Percentiles rank a stretch among this genome's conserved stretches.
Evolutionary conservation across 2,113 vertebrate genomes (phyloP).

Genomic region (Neolamprologus caudopunctatus): DNA sequence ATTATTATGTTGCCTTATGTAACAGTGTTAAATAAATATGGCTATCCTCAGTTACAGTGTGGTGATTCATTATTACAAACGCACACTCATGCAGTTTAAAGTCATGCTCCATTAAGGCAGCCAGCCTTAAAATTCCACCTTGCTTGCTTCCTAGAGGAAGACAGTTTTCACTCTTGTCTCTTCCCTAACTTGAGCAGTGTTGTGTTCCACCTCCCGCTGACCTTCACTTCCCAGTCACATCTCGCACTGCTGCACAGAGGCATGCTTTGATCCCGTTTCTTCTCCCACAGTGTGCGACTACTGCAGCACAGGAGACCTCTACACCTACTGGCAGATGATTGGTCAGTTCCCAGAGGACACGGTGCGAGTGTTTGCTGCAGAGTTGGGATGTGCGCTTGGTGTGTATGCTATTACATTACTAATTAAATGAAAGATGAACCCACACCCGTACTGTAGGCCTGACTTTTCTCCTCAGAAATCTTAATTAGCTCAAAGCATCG

Average conservation of each 20-base stretch:
- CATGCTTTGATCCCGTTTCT: neutral
- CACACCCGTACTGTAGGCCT: neutral
- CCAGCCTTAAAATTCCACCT: neutral
- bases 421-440: neutral
- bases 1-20: neutral
- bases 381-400: slow-evolving; percentile 88
- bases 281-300: slow-evolving; percentile 84
- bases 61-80: neutral
- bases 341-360: slow-evolving; percentile 77
- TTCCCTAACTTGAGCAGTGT: neutral
- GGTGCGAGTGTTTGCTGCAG: slow-evolving; percentile 84
- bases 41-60: neutral
- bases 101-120: neutral
- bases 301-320: slow-evolving; percentile 87
- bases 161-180: neutral
- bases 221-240: neutral
- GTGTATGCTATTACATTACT: slow-evolving; percentile 32
- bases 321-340: slow-evolving; percentile 83
- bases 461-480: neutral
- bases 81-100: neutral
- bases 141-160: neutral
- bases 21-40: neutral
- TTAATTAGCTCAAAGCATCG: neutral
- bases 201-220: neutral
- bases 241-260: neutral